phyloP scores from a whole-genome alignment of 2,797 vertebrate species.

The Anabacerthia variegaticeps region DNA sequence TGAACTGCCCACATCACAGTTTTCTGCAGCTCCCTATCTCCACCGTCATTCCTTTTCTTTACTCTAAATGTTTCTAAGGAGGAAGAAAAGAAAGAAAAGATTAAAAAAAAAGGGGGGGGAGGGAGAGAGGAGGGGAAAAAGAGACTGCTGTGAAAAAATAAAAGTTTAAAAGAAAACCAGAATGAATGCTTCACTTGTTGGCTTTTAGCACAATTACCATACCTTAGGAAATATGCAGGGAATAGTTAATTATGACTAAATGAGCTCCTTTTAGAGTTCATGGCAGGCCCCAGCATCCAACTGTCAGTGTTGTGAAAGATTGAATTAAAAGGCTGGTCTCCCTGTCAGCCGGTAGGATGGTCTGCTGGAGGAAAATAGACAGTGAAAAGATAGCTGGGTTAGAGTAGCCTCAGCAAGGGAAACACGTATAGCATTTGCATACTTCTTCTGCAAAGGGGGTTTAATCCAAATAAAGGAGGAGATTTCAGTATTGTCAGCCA shows the following conservation, averaged over 20 bases:
- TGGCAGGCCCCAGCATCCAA: constrained; percentile 73
- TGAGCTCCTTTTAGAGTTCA: constrained; percentile 74
- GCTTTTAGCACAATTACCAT: constrained; percentile 79
- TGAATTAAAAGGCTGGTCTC: constrained; percentile 76
- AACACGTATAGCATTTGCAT: constrained; percentile 78
- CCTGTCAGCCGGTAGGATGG: constrained; percentile 69
- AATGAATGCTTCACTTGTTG: constrained; percentile 79
- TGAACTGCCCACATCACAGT: constrained; percentile 60
- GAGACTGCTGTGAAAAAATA: constrained; percentile 45
- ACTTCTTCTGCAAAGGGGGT: constrained; percentile 71
- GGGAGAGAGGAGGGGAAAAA: neutral
- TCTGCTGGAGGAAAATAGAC: constrained; percentile 69
- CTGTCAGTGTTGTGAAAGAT: constrained; percentile 76
- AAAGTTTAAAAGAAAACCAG: constrained; percentile 66
- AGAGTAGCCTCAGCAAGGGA: constrained; percentile 61
- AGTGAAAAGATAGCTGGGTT: constrained; percentile 76
- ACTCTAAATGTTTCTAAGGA: constrained; percentile 70
- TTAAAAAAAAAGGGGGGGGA: neutral
- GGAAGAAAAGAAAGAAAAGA: constrained; percentile 52
- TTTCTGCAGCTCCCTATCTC: constrained; percentile 52
- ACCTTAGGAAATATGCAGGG: constrained; percentile 77
- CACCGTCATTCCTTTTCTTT: constrained; percentile 65
- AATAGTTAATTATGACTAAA: constrained; percentile 82
- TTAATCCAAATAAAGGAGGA: constrained; percentile 78
- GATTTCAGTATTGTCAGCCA: constrained; percentile 76